phyloP scores from a whole-genome alignment of 2,888 invertebrate species.

The Leptopilina drosophilae region DNA sequence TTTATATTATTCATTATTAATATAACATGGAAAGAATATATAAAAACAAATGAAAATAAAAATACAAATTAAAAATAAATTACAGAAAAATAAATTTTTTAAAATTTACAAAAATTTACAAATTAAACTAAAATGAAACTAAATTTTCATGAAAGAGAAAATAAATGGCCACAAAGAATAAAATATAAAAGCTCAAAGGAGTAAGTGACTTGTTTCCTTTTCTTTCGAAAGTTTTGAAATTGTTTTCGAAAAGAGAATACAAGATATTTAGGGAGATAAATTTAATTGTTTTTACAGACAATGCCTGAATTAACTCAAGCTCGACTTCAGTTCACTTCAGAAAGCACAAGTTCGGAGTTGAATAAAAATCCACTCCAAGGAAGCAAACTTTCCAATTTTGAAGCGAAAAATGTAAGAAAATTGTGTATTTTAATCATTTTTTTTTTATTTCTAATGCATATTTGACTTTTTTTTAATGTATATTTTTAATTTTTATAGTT shows the following conservation, averaged over 20 bases:
- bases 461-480: no score
- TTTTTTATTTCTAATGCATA: no score
- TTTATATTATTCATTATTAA: no score
- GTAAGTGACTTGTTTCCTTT: background rate
- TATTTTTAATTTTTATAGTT: no score
- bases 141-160: background rate
- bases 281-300: conserved; percentile 23
- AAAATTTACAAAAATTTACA: no score
- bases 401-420: conserved; percentile 16
- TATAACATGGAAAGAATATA: no score
- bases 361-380: background rate
- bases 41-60: no score
- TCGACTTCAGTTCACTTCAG: background rate
- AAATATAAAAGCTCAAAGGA: background rate
- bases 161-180: background rate
- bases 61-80: no score
- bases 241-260: background rate
- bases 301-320: conserved; percentile 16
- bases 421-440: background rate
- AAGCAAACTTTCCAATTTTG: background rate
- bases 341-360: conserved; percentile 9
- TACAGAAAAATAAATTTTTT: no score
- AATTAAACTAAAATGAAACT: no score
- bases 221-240: conserved; percentile 17
- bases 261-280: conserved; percentile 8